Percentiles rank a stretch among this genome's conserved stretches.
Conservation (phyloP, 2,888 invertebrate genomes). For the Alloplasta piceator region DNA sequence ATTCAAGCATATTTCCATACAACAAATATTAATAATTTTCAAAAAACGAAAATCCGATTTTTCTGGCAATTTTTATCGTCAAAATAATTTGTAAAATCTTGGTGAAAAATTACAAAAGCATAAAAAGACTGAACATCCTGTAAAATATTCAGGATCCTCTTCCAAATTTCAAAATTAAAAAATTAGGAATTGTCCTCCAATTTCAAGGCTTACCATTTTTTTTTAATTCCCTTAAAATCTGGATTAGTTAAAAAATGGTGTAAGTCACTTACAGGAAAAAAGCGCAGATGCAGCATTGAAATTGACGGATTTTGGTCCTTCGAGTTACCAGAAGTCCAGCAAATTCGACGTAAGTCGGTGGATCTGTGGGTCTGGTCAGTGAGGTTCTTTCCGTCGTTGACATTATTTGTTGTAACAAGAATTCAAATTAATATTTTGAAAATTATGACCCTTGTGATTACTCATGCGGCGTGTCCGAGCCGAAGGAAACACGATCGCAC, state of each 20-base stretch:
- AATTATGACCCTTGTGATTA: conserved; percentile 20
- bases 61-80: no score
- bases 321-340: conserved; percentile 83
- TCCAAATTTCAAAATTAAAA: no score
- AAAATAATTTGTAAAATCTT: no score
- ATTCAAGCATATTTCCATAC: no score
- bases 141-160: no score
- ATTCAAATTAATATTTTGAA: conserved; percentile 12
- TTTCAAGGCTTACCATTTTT: neutral
- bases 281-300: conserved; percentile 90
- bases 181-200: neutral
- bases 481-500: conserved; percentile 57
- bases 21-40: no score
- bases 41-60: no score
- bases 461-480: conserved; percentile 20
- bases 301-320: conserved; percentile 84
- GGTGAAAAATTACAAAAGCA: no score
- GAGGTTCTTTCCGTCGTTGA: conserved; percentile 84
- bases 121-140: neutral
- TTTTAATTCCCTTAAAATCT: neutral
- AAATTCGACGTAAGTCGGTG: conserved; percentile 84
- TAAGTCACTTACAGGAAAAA: conserved; percentile 87
- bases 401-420: conserved; percentile 61
- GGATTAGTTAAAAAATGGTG: conserved; percentile 4
- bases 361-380: conserved; percentile 80